A percentile compares a stretch with the other conserved stretches of the same genome.
Evolutionary conservation across 1,140 invertebrate species (phyloP).

Genomic region (Drosophila kurseongensis): DNA sequence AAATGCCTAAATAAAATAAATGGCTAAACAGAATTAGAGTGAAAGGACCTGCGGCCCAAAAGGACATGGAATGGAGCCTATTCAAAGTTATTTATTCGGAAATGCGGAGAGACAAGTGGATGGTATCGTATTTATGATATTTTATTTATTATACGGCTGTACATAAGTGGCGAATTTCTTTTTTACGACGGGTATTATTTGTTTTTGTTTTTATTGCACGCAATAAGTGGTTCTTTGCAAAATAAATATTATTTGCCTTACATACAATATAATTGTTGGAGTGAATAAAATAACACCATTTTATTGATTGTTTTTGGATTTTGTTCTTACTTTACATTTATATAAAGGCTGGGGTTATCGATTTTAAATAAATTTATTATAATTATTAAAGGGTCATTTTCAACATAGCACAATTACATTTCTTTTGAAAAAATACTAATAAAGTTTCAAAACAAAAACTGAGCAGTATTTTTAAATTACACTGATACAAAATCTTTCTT

Average conservation of each 20-base stretch:
- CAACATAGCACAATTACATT: no score
- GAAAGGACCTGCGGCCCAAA: slow-evolving; percentile 45
- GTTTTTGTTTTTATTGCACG: slow-evolving; percentile 19
- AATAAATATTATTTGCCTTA: not conserved
- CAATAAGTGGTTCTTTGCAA: slow-evolving; percentile 1
- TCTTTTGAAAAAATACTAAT: no score
- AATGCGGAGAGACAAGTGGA: not conserved
- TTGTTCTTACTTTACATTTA: no score
- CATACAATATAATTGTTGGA: not conserved
- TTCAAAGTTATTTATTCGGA: slow-evolving; percentile 30
- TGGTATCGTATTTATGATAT: slow-evolving; percentile 35
- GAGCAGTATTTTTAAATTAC: no score
- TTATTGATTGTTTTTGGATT: not conserved
- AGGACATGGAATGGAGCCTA: slow-evolving; percentile 7
- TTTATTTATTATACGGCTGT: slow-evolving; percentile 24
- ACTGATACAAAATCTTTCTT: no score
- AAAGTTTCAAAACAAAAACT: no score
- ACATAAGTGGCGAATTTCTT: slow-evolving; percentile 40
- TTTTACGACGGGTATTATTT: slow-evolving; percentile 25
- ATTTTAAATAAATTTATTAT: no score
- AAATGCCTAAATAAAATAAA: slow-evolving; percentile 83
- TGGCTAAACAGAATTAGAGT: slow-evolving; percentile 80
- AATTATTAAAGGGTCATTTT: no score
- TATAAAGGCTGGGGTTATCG: no score
- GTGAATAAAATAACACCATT: not conserved